phyloP scores from a whole-genome alignment of 1,140 invertebrate species.

The Gonioctena quinquepunctata region DNA sequence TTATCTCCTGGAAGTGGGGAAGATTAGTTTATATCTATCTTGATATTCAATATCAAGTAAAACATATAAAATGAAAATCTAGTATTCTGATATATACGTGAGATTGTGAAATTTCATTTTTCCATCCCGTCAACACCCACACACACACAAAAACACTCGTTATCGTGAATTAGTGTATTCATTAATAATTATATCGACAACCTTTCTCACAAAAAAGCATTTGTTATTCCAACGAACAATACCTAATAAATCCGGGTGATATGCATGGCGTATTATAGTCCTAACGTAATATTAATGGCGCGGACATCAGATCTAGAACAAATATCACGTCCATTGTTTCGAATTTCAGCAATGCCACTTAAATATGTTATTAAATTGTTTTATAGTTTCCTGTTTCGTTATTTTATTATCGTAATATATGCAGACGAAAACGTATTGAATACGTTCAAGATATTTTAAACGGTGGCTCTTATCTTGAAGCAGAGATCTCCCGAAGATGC shows the following conservation, averaged over 20 bases:
- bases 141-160: neutral
- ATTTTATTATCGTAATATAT: slow-evolving; percentile 36
- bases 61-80: no score
- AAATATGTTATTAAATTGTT: slow-evolving; percentile 55
- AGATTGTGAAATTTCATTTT: no score
- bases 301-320: slow-evolving; percentile 46
- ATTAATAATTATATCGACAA: slow-evolving; percentile 26
- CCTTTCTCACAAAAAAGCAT: slow-evolving; percentile 38
- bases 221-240: slow-evolving; percentile 37
- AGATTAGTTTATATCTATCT: no score
- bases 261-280: slow-evolving; percentile 37
- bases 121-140: neutral
- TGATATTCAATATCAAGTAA: no score
- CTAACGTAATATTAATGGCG: slow-evolving; percentile 34
- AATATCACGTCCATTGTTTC: slow-evolving; percentile 47
- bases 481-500: slow-evolving; percentile 24
- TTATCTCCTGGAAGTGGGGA: no score
- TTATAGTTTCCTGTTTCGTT: slow-evolving; percentile 48
- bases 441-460: slow-evolving; percentile 20
- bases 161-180: neutral
- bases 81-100: no score
- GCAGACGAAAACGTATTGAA: slow-evolving; percentile 43
- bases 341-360: slow-evolving; percentile 51
- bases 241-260: slow-evolving; percentile 41
- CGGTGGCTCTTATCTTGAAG: slow-evolving; percentile 1